Percentiles rank a stretch among this genome's conserved stretches.
phyloP scores from a whole-genome alignment of 2,888 invertebrate genomes.

The Drosophila anomalipes region DNA sequence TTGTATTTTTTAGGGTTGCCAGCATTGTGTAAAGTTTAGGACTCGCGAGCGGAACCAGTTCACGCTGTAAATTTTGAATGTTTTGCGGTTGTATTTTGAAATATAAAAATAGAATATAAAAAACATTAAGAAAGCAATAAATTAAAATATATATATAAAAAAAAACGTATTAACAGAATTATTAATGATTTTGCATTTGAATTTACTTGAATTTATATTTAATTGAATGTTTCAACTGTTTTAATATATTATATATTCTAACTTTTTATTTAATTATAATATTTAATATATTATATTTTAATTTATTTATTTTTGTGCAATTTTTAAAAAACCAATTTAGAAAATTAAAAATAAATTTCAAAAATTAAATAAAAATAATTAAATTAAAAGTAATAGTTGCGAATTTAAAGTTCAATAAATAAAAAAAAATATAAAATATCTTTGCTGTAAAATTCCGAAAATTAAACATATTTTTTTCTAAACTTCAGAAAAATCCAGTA shows the following conservation, averaged over 20 bases:
- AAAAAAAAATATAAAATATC: not conserved
- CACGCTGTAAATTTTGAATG: not conserved
- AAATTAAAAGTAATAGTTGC: too few species aligned
- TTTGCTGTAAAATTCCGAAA: not conserved
- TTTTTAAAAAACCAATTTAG: too few species aligned
- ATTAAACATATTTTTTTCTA: not conserved
- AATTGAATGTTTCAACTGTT: not conserved
- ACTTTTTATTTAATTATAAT: not conserved
- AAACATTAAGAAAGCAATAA: not conserved
- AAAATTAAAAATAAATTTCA: too few species aligned
- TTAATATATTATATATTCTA: not conserved
- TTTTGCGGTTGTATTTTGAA: not conserved
- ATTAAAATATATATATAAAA: not conserved
- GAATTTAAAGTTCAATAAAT: not conserved
- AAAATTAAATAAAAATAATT: too few species aligned
- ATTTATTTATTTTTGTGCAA: not conserved
- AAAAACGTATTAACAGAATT: not conserved
- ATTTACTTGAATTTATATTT: not conserved
- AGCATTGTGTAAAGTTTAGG: not conserved
- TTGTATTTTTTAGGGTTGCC: slow-evolving; percentile 24
- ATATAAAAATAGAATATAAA: not conserved
- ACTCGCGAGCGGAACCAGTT: slow-evolving; percentile 17
- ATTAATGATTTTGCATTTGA: not conserved
- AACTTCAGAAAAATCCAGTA: not conserved
- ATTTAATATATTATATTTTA: not conserved